phyloP scores from a whole-genome alignment of 2,888 invertebrate species.

The Agriopis leucophaearia region DNA sequence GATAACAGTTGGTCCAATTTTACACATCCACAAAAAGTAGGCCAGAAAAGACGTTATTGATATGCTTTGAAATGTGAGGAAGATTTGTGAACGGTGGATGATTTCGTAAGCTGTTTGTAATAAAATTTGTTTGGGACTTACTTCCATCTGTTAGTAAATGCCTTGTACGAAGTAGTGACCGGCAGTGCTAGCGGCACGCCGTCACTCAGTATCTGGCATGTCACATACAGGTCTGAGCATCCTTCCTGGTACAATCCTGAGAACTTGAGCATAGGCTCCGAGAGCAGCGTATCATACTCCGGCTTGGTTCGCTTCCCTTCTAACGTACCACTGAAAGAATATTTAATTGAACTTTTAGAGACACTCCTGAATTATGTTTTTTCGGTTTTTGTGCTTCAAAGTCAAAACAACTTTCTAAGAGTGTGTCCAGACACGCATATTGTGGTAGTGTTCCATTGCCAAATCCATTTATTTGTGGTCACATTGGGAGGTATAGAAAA shows the following conservation, averaged over 20 bases:
- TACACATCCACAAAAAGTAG: background rate
- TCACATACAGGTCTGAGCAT: conserved; percentile 95
- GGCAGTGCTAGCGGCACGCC: conserved; percentile 94
- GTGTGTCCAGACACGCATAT: too few relatives aligned
- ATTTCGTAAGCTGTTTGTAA: too few relatives aligned
- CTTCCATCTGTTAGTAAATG: conserved; percentile 97
- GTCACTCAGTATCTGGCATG: conserved; percentile 94
- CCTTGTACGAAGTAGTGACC: conserved; percentile 95
- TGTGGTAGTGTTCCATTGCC: too few relatives aligned
- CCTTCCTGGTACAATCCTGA: conserved; percentile 95
- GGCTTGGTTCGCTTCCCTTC: conserved; percentile 96
- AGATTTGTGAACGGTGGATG: background rate
- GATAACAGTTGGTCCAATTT: background rate
- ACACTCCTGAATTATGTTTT: too few relatives aligned
- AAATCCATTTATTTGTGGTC: too few relatives aligned
- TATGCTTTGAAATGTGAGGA: too few relatives aligned
- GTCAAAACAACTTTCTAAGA: too few relatives aligned
- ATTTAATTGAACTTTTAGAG: background rate
- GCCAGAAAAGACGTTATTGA: background rate
- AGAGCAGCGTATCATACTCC: conserved; percentile 94
- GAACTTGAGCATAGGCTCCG: conserved; percentile 95
- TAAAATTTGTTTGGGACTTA: conserved; percentile 75
- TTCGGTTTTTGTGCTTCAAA: too few relatives aligned
- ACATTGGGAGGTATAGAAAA: too few relatives aligned
- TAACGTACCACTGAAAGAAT: conserved; percentile 91